Evolutionary conservation across 2,888 invertebrate genomes (phyloP).

Genomic region (Cryptocephalus moraei): DNA sequence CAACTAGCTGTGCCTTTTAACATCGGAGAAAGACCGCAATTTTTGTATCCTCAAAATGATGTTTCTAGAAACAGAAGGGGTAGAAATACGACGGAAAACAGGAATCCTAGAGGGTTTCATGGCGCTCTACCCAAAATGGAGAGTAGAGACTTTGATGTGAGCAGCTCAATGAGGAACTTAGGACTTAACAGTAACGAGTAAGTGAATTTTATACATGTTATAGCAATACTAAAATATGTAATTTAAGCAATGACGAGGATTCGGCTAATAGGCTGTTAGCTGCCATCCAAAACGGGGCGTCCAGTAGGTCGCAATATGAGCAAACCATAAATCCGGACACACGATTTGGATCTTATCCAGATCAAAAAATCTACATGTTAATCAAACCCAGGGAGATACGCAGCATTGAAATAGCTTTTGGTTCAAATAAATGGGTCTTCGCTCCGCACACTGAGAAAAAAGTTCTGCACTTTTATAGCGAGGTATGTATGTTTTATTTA

Average conservation of each 20-base stretch:
- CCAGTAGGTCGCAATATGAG: neutral
- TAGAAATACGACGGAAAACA: neutral
- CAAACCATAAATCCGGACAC: no score
- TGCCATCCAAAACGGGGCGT: neutral
- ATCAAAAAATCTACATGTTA: constrained; percentile 45
- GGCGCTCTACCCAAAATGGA: neutral
- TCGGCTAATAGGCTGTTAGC: neutral
- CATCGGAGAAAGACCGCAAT: constrained; percentile 59
- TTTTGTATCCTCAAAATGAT: constrained; percentile 26
- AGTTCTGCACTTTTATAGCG: constrained; percentile 43
- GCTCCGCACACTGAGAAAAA: constrained; percentile 51
- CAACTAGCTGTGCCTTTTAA: constrained; percentile 42
- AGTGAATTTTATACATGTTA: no score
- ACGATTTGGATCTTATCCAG: constrained; percentile 10
- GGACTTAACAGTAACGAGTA: no score
- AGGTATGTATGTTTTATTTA: constrained; percentile 38
- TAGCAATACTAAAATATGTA: no score
- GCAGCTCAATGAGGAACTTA: neutral
- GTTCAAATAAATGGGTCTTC: constrained; percentile 48
- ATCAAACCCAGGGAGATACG: constrained; percentile 49
- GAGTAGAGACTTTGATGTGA: neutral
- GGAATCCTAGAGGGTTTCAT: neutral
- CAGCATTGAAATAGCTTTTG: constrained; percentile 46
- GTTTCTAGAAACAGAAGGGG: neutral
- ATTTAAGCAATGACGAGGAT: neutral